These are phyloP conservation scores for Nematostella vectensis DNA, from an alignment of 92 coral and sea anemone species.

Conservation along the genomic window DNA sequence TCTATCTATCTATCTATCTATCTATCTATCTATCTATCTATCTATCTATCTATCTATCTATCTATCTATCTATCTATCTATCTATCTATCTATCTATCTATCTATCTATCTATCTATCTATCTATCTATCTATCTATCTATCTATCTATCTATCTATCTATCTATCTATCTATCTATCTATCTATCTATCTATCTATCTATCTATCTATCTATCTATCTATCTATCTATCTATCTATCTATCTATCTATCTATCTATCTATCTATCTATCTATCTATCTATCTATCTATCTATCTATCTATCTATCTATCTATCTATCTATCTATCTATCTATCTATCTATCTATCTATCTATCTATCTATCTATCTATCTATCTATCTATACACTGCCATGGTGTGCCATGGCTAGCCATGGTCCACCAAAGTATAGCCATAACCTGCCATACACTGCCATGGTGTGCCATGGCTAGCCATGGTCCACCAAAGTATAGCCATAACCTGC, in stretches of 20 bases:
- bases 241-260: slow-evolving; percentile 10
- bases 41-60: slow-evolving; percentile 10
- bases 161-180: slow-evolving; percentile 10
- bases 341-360: slow-evolving; percentile 9
- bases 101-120: slow-evolving; percentile 10
- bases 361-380: slow-evolving; percentile 10
- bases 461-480: too few relatives aligned
- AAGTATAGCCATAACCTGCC: too few relatives aligned
- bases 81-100: slow-evolving; percentile 9
- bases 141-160: slow-evolving; percentile 9
- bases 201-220: slow-evolving; percentile 8
- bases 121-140: slow-evolving; percentile 8
- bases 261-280: slow-evolving; percentile 9
- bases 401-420: too few relatives aligned
- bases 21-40: slow-evolving; percentile 9
- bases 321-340: slow-evolving; percentile 10
- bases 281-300: slow-evolving; percentile 10
- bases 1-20: slow-evolving; percentile 10
- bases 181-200: slow-evolving; percentile 9
- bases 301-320: slow-evolving; percentile 9
- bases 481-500: too few relatives aligned
- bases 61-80: slow-evolving; percentile 8
- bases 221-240: slow-evolving; percentile 9
- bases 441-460: too few relatives aligned
- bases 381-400: too few relatives aligned